Conservation (phyloP, 2,113 vertebrate genomes). For the Stigmatopora argus region DNA sequence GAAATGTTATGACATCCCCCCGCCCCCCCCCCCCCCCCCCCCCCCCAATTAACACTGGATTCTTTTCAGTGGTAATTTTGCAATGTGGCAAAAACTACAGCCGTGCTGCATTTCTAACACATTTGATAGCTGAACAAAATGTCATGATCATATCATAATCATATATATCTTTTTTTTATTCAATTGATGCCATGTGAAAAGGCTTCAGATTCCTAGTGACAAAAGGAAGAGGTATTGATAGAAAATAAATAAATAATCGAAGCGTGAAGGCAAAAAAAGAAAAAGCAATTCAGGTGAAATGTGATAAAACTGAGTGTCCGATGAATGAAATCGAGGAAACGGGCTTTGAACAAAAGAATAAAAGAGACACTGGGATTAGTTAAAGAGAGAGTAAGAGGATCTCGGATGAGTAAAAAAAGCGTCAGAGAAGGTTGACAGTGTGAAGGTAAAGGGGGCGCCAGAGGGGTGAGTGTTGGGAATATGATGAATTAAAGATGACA, state of each 20-base stretch:
- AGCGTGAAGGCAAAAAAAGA: slow-evolving; percentile 12
- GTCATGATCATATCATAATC: not conserved
- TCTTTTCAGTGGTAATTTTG: not conserved
- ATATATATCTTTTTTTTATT: slow-evolving; percentile 14
- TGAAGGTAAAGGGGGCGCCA: slow-evolving; percentile 32
- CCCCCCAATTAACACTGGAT: not conserved
- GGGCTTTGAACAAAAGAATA: slow-evolving; percentile 2
- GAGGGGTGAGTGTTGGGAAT: slow-evolving; percentile 40
- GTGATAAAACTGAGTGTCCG: slow-evolving; percentile 27
- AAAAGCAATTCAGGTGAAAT: not conserved
- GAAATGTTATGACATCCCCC: not conserved
- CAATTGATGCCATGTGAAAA: slow-evolving; percentile 6
- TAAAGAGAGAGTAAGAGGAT: slow-evolving; percentile 1
- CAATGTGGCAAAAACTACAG: no score
- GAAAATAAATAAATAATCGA: slow-evolving; percentile 1
- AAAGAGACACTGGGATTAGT: slow-evolving; percentile 24
- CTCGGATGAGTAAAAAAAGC: slow-evolving; percentile 13
- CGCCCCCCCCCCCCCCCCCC: no score
- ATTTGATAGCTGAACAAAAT: no score
- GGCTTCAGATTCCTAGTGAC: slow-evolving; percentile 22
- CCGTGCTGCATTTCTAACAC: no score
- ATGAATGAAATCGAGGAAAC: slow-evolving; percentile 26
- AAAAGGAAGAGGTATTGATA: slow-evolving; percentile 13
- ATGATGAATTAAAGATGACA: slow-evolving; percentile 74
- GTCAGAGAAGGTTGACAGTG: slow-evolving; percentile 20